phyloP scores from a whole-genome alignment of 2,113 vertebrate genomes.

The Ahaetulla prasina region DNA sequence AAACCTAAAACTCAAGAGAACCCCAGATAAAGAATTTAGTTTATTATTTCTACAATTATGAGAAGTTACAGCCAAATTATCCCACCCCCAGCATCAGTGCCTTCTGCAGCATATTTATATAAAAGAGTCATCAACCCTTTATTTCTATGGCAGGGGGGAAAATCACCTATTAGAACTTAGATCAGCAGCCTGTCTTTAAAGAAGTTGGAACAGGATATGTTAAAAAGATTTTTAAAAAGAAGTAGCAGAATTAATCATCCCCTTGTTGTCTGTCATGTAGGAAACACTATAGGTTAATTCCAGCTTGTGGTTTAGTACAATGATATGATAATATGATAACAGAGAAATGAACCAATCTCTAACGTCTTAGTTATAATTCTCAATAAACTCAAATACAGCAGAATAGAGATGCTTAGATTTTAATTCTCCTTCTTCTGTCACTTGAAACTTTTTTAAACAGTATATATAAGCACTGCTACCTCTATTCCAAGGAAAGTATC shows the following conservation, averaged over 20 bases:
- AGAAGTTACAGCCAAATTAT: background rate
- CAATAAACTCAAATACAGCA: background rate
- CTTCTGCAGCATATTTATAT: background rate
- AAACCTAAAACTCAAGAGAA: background rate
- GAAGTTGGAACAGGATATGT: background rate
- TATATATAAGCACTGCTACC: background rate
- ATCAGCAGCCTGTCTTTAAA: background rate
- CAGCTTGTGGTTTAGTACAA: background rate
- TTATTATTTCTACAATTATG: background rate
- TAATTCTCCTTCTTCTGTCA: background rate
- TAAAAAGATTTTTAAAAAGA: background rate
- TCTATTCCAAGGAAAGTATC: background rate
- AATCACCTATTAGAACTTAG: background rate
- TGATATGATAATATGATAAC: background rate
- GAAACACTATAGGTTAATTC: background rate
- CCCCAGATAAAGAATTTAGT: background rate
- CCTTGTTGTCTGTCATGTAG: background rate
- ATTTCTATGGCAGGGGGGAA: background rate
- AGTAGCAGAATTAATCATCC: background rate
- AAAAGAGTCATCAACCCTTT: background rate
- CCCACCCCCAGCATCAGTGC: background rate
- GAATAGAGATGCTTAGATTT: background rate
- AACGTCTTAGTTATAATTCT: background rate
- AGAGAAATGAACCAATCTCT: background rate
- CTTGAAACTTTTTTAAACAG: background rate